These are phyloP conservation scores for Morelia viridis DNA, from an alignment of 2,797 vertebrate species.

Conservation along the genomic window DNA sequence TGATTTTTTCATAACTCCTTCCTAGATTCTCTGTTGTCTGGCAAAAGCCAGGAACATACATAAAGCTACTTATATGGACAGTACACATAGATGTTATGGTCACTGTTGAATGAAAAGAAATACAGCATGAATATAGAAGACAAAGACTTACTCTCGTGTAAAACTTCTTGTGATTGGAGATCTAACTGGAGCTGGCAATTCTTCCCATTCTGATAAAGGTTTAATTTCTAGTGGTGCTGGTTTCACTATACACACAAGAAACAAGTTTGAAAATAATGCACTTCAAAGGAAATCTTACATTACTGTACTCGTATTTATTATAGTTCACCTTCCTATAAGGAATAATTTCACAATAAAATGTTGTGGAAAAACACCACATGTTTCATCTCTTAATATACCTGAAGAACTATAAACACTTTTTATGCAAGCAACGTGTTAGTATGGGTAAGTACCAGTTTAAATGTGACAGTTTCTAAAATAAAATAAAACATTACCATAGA, in stretches of 20 bases:
- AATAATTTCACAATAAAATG: background rate
- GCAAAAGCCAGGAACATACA: background rate
- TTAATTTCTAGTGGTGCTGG: constrained; percentile 97
- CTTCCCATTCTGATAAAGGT: constrained; percentile 93
- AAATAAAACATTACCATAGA: no score
- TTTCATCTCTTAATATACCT: constrained; percentile 15
- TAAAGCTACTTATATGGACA: background rate
- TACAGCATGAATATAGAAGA: background rate
- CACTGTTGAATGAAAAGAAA: background rate
- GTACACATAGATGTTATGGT: background rate
- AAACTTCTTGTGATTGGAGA: constrained; percentile 97
- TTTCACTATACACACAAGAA: constrained; percentile 78
- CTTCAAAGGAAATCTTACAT: background rate
- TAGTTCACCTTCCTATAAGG: background rate
- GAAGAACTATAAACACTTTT: background rate
- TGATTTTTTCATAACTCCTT: background rate
- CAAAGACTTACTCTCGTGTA: constrained; percentile 92
- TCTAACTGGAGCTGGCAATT: constrained; percentile 91
- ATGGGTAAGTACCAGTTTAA: no score
- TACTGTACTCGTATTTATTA: background rate
- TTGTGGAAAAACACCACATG: background rate
- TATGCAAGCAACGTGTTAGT: background rate
- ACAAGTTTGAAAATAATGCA: constrained; percentile 44
- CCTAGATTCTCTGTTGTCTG: background rate
- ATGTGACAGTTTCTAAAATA: no score